Evolutionary conservation across 2,113 vertebrate species (phyloP).

Genomic region (Cepphus grylle): DNA sequence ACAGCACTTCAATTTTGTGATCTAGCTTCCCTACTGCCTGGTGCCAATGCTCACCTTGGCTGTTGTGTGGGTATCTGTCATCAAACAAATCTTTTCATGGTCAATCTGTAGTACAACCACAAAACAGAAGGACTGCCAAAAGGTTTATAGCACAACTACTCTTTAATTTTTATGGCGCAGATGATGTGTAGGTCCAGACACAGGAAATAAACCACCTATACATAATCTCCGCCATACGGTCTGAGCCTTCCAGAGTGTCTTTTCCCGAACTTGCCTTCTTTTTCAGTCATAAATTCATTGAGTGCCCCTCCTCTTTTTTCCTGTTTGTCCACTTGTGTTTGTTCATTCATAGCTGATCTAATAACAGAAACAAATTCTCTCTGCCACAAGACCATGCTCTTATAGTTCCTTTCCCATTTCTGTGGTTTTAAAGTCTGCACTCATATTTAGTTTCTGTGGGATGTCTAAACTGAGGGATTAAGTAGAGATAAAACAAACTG

Average conservation of each 20-base stretch:
- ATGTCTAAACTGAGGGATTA: slow-evolving; percentile 10
- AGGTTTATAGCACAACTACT: neutral
- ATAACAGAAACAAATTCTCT: neutral
- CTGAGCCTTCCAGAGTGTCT: neutral
- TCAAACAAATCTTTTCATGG: neutral
- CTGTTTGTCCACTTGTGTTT: neutral
- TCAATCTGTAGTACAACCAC: neutral
- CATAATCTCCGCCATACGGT: neutral
- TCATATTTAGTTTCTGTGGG: neutral
- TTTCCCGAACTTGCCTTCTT: neutral
- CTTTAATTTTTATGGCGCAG: neutral
- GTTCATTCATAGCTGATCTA: neutral
- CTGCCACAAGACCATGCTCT: neutral
- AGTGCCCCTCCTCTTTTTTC: neutral
- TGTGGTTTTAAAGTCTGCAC: neutral
- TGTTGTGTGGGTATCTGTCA: neutral
- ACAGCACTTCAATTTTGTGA: neutral
- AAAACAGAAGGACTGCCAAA: neutral
- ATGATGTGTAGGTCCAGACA: neutral
- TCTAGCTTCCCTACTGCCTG: neutral
- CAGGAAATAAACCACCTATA: neutral
- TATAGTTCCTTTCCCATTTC: neutral
- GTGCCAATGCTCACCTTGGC: neutral
- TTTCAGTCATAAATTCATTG: neutral
- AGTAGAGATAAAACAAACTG: neutral